Conservation (phyloP, 2,888 invertebrate genomes). For the Galeruca laticollis region DNA sequence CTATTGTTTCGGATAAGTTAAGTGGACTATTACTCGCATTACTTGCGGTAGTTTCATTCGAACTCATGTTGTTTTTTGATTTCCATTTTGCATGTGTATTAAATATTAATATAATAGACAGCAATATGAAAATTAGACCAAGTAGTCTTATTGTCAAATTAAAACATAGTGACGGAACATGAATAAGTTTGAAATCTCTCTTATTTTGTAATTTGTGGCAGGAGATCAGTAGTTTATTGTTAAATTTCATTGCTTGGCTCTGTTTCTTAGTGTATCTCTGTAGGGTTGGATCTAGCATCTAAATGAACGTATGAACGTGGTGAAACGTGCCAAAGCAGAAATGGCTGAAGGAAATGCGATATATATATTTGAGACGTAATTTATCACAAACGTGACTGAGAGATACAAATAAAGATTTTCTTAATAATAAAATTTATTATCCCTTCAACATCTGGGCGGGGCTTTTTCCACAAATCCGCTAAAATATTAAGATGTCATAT, state of each 20-base stretch:
- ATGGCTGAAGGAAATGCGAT: slow-evolving; percentile 45
- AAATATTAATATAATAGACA: too few species aligned
- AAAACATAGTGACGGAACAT: too few species aligned
- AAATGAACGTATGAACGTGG: slow-evolving; percentile 30
- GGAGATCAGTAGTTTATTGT: neutral
- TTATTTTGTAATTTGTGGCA: too few species aligned
- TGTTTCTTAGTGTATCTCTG: slow-evolving; percentile 17
- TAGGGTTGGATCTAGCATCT: slow-evolving; percentile 16
- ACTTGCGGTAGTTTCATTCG: too few species aligned
- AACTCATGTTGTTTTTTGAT: too few species aligned
- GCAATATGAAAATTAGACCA: too few species aligned
- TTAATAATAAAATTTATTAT: slow-evolving; percentile 48
- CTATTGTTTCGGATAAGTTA: too few species aligned
- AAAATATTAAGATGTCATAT: slow-evolving; percentile 20
- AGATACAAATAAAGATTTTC: slow-evolving; percentile 50
- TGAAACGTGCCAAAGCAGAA: slow-evolving; percentile 42
- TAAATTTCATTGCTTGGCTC: neutral
- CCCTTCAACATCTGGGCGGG: slow-evolving; percentile 40
- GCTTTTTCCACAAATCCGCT: slow-evolving; percentile 36
- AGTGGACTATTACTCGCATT: too few species aligned
- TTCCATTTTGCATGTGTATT: too few species aligned
- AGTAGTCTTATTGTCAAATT: too few species aligned
- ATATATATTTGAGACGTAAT: slow-evolving; percentile 40
- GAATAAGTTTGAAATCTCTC: too few species aligned
- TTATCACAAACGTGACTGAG: slow-evolving; percentile 52